A percentile compares a stretch with the other conserved stretches of the same genome.
These are phyloP conservation scores for Dynastes hyllus DNA, from an alignment of 2,888 invertebrate genomes.

Conservation along the genomic window DNA sequence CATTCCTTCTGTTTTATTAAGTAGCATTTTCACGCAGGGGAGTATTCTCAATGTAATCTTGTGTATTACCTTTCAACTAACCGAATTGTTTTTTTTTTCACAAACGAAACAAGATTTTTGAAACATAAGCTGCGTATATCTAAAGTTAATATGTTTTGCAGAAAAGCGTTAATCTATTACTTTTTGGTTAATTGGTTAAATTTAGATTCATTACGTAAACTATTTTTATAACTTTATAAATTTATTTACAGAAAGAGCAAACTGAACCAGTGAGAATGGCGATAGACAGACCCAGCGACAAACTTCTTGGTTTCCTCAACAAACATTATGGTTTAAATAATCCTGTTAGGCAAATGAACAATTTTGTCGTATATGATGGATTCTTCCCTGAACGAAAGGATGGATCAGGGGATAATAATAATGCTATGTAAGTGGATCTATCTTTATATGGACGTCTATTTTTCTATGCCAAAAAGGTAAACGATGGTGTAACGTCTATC, in stretches of 20 bases:
- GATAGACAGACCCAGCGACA: conserved; percentile 93
- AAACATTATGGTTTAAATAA: conserved; percentile 83
- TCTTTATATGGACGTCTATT: not conserved
- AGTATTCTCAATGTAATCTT: conserved; percentile 17
- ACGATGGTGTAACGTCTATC: no score
- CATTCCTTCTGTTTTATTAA: conserved; percentile 19
- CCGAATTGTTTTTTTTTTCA: not conserved
- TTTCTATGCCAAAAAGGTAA: no score
- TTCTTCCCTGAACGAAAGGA: conserved; percentile 76
- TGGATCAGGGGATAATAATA: conserved; percentile 42
- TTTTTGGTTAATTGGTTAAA: no score
- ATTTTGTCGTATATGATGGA: conserved; percentile 89
- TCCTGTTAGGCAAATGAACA: conserved; percentile 88
- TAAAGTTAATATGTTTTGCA: not conserved
- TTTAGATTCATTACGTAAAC: no score
- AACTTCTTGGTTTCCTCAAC: conserved; percentile 87
- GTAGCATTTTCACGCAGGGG: not conserved
- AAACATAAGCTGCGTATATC: not conserved
- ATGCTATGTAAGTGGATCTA: conserved; percentile 56
- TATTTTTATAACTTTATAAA: not conserved
- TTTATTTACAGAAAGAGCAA: conserved; percentile 77
- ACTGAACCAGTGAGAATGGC: conserved; percentile 84
- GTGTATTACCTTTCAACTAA: conserved; percentile 13
- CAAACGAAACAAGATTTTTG: not conserved
- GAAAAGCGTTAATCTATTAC: not conserved